Evolutionary conservation across 2,888 invertebrate species (phyloP).

Genomic region (Harpalus rubripes): DNA sequence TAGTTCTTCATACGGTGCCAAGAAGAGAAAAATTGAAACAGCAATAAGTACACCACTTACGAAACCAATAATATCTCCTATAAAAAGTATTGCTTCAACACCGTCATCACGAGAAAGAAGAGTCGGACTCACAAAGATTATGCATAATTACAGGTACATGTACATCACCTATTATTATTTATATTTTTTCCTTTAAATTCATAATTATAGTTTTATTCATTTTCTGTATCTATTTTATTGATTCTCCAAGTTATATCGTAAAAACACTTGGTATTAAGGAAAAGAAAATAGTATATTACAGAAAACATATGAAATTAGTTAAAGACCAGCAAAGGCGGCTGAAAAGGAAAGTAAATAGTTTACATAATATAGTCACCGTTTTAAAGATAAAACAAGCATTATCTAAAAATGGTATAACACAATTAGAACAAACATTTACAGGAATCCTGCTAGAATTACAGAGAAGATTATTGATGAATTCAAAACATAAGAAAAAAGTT

Average conservation of each 20-base stretch:
- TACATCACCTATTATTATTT: too few species aligned
- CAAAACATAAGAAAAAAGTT: neutral
- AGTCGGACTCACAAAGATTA: neutral
- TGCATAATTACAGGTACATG: neutral
- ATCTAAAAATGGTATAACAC: neutral
- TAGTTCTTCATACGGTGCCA: too few species aligned
- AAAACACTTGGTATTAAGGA: neutral
- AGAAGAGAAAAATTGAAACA: too few species aligned
- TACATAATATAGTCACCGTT: neutral
- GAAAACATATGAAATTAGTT: neutral
- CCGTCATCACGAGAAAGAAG: neutral
- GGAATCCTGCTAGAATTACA: neutral
- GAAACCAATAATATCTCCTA: too few species aligned
- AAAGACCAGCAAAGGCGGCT: too few species aligned
- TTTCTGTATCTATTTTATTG: neutral
- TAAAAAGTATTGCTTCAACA: too few species aligned
- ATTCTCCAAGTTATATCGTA: neutral
- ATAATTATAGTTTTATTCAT: neutral
- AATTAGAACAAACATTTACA: neutral
- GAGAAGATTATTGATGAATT: constrained; percentile 2
- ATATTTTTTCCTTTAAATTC: neutral
- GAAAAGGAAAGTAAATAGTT: neutral
- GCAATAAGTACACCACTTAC: too few species aligned
- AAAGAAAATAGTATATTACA: neutral
- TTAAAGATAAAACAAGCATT: neutral